Evolutionary conservation across 2,797 vertebrate genomes (phyloP), one percentile per base, ranked within the genome.

Genomic region (Bovichtus diacanthus): DNA sequence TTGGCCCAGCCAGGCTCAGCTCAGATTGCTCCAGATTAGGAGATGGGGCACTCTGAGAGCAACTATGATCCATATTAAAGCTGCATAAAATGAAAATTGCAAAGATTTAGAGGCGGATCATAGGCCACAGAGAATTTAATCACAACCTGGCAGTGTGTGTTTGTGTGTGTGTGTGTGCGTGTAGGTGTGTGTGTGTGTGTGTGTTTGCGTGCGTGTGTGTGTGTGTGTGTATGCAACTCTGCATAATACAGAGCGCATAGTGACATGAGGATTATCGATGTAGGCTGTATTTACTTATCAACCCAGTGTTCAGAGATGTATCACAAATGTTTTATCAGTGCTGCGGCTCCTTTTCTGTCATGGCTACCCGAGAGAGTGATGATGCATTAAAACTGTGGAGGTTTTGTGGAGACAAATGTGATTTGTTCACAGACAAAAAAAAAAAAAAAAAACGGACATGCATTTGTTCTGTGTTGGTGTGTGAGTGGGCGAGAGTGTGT

Each of bases 31-130:
- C 93, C 92, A 96, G 97, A 98, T 98, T 97, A 98, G 95, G 94
- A 93, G 91, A 91, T 85, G 90, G 92, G 94, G 94, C 92, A 93
- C 90, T 94, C 92, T 92, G 93, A 92, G 90, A 92, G 87, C 84
- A 93, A 94, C 91, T 93, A 95, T 96, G 92, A 97, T 97, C 96
- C 96, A 96, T 96, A 97, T 97, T 98, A 97, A 98, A 97, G 97
- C 97, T 97, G 95, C 89, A 92, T 96, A 95, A 98, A 98, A 98
- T 97, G 96, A 97, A 98, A 97, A 98, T 97, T 96, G 96, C 95
- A 94, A 96, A 97, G 97, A 96, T 96, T 97, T 96, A 97, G 95
- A 94, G 94, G 92, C 79, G 95, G 96, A 96, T 97, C 93, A 95
- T 96, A 95, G 95, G 94, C 93, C 94, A 87, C 92, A 90, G 95